These are phyloP conservation scores for Ecliptopera silaceata DNA, from an alignment of 2,888 invertebrate species.

Conservation along the genomic window DNA sequence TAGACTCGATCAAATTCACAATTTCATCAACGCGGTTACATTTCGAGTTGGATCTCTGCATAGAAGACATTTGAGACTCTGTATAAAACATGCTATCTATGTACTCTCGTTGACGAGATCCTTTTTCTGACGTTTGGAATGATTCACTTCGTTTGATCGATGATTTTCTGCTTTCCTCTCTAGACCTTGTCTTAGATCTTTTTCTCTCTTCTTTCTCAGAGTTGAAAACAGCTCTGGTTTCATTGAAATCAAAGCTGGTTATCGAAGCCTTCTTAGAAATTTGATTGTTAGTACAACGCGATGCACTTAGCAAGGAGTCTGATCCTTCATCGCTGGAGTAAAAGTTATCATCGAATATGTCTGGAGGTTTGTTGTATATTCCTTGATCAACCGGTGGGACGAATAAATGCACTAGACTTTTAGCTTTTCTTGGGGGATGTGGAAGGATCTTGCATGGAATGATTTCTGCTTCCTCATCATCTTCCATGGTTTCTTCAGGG, in stretches of 20 bases:
- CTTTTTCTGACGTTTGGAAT: conserved; percentile 74
- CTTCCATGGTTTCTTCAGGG: conserved; percentile 73
- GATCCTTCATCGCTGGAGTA: conserved; percentile 87
- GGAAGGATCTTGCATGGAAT: conserved; percentile 90
- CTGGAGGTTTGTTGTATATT: conserved; percentile 79
- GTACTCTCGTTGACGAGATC: conserved; percentile 73
- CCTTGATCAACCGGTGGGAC: conserved; percentile 84
- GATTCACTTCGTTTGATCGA: conserved; percentile 78
- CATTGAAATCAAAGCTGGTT: conserved; percentile 71
- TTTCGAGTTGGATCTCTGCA: conserved; percentile 56
- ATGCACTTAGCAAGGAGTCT: conserved; percentile 87
- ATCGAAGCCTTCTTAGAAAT: conserved; percentile 63
- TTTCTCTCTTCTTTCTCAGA: conserved; percentile 75
- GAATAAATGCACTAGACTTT: conserved; percentile 87
- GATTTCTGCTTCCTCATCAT: conserved; percentile 86
- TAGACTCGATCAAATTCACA: conserved; percentile 82
- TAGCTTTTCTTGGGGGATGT: conserved; percentile 90
- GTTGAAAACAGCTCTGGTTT: conserved; percentile 83
- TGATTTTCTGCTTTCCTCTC: conserved; percentile 62
- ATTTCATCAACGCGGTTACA: conserved; percentile 76
- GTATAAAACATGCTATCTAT: conserved; percentile 84
- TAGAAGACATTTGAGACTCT: conserved; percentile 71
- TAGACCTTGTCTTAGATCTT: conserved; percentile 66
- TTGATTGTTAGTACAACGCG: conserved; percentile 69
- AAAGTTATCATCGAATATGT: conserved; percentile 81